Conservation (phyloP, 2,888 invertebrate species). For the Asteroscopus sphinx region DNA sequence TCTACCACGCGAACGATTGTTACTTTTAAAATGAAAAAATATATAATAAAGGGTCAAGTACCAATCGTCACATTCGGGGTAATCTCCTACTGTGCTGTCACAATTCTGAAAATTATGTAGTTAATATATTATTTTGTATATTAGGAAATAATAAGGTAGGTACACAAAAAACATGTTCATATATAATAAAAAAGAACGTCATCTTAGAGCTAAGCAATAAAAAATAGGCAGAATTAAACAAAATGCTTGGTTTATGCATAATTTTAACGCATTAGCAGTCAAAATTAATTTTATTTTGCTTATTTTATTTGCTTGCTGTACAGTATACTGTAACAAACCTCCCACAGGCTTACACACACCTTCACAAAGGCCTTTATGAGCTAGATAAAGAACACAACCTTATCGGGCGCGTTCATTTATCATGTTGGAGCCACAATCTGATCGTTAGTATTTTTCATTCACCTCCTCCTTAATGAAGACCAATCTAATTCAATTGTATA, state of each 20-base stretch:
- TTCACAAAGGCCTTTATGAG: constrained; percentile 35
- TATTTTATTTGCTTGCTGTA: constrained; percentile 25
- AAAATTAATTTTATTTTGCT: constrained; percentile 24
- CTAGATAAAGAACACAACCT: constrained; percentile 37
- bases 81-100: constrained; percentile 88
- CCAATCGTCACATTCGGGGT: constrained; percentile 81
- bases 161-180: constrained; percentile 39
- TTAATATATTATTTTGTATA: constrained; percentile 51
- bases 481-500: constrained; percentile 35
- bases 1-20: constrained; percentile 78
- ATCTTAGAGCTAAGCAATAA: constrained; percentile 44
- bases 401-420: constrained; percentile 44
- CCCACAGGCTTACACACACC: constrained; percentile 23
- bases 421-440: constrained; percentile 37
- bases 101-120: constrained; percentile 74
- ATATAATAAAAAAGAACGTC: constrained; percentile 26
- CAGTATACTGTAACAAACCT: constrained; percentile 38
- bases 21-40: constrained; percentile 67
- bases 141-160: constrained; percentile 42
- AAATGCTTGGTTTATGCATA: constrained; percentile 46
- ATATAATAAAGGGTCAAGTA: constrained; percentile 66
- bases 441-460: constrained; percentile 53
- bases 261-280: constrained; percentile 35
- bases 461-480: constrained; percentile 36
- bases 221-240: constrained; percentile 43